A percentile compares a stretch with the other conserved stretches of the same genome.
These are phyloP conservation scores for Campoplex nolae DNA, from an alignment of 2,888 invertebrate species.

Conservation along the genomic window DNA sequence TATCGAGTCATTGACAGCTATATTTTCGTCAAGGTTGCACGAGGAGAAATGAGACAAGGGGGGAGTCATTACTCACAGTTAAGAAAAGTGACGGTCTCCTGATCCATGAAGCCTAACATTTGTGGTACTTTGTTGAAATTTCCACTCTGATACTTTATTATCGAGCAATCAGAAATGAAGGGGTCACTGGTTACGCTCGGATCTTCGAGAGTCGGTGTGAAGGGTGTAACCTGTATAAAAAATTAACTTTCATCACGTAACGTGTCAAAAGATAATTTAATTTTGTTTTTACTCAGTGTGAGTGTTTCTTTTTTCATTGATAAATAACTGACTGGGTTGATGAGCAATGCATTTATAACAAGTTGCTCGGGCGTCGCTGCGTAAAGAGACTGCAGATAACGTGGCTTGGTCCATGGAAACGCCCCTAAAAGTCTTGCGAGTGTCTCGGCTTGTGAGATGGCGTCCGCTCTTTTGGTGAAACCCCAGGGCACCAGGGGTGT, in stretches of 20 bases:
- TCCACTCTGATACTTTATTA: conserved; percentile 83
- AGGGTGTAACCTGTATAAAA: conserved; percentile 76
- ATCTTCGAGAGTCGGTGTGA: conserved; percentile 86
- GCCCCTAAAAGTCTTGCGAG: conserved; percentile 82
- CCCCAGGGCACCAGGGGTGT: conserved; percentile 86
- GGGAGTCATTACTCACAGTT: conserved; percentile 29
- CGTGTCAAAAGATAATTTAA: neutral
- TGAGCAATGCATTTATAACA: no score
- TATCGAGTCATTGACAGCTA: neutral
- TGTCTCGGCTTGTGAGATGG: conserved; percentile 74
- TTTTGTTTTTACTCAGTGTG: neutral
- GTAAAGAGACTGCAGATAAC: conserved; percentile 83
- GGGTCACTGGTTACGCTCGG: conserved; percentile 84
- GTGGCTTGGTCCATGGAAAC: conserved; percentile 75
- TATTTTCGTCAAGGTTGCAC: neutral
- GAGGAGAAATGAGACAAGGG: neutral
- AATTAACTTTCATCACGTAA: neutral
- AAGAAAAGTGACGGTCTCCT: conserved; percentile 78
- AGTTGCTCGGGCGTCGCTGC: conserved; percentile 79
- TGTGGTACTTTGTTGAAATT: conserved; percentile 85
- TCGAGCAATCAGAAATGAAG: conserved; percentile 84
- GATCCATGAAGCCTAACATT: conserved; percentile 85
- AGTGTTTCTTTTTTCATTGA: no score
- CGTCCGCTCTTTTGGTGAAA: conserved; percentile 69
- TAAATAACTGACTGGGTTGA: conserved; percentile 5